phyloP scores from a whole-genome alignment of 2,113 vertebrate species.

The Chinchilla lanigera region DNA sequence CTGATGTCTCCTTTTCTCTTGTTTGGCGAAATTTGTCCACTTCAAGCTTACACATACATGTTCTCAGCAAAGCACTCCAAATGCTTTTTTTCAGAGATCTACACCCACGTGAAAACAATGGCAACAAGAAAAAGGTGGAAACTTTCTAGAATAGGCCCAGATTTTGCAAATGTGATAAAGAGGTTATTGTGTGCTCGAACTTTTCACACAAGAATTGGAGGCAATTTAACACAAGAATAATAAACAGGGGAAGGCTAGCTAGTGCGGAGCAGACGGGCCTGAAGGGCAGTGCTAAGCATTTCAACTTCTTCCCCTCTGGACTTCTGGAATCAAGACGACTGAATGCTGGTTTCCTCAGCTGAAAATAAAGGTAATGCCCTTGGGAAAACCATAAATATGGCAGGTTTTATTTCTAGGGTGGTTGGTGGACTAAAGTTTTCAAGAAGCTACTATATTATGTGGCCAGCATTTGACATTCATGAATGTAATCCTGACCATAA shows the following conservation, averaged over 20 bases:
- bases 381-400: not conserved
- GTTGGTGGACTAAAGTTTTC: not conserved
- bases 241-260: conserved; percentile 73
- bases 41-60: not conserved
- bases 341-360: not conserved
- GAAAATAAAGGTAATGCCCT: not conserved
- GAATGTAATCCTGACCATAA: not conserved
- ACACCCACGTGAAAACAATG: not conserved
- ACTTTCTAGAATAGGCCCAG: conserved; percentile 50
- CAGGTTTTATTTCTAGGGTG: not conserved
- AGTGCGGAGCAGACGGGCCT: conserved; percentile 82
- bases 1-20: not conserved
- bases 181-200: conserved; percentile 74
- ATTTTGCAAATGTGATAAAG: conserved; percentile 65
- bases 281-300: not conserved
- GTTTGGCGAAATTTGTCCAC: not conserved
- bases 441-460: not conserved
- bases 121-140: conserved; percentile 33
- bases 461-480: not conserved
- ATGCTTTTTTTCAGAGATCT: conserved; percentile 50
- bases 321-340: not conserved
- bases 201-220: conserved; percentile 75
- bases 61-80: not conserved
- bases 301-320: not conserved
- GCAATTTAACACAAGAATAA: conserved; percentile 80